These are phyloP conservation scores for Datnioides undecimradiatus DNA, from an alignment of 2,113 vertebrate species.

Conservation along the genomic window DNA sequence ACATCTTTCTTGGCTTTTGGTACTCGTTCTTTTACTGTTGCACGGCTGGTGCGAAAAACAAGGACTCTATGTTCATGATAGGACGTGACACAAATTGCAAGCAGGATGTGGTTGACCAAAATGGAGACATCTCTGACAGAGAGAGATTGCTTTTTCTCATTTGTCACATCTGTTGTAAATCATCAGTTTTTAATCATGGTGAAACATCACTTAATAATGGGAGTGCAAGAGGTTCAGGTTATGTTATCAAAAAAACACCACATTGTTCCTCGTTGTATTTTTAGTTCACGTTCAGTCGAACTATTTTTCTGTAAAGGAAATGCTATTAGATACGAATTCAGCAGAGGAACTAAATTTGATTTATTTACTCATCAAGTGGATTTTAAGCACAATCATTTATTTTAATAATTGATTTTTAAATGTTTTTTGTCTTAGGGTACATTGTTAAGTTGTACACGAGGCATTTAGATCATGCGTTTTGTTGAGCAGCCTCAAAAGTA, in stretches of 20 bases:
- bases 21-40: constrained; percentile 3
- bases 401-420: background rate
- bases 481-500: background rate
- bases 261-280: background rate
- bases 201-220: background rate
- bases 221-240: background rate
- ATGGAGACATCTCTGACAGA: constrained; percentile 63
- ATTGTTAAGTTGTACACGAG: background rate
- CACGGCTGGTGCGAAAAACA: constrained; percentile 59
- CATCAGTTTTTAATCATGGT: background rate
- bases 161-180: constrained; percentile 42
- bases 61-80: constrained; percentile 62
- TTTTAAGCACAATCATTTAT: constrained; percentile 8
- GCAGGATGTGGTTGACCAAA: constrained; percentile 87
- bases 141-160: constrained; percentile 52
- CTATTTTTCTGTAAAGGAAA: constrained; percentile 12
- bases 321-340: background rate
- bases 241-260: constrained; percentile 9
- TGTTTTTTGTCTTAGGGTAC: background rate
- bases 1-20: background rate
- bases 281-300: background rate
- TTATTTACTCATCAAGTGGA: background rate
- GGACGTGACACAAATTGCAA: constrained; percentile 67
- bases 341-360: constrained; percentile 10
- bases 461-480: background rate